Conservation (phyloP, 2,888 invertebrate genomes). For the Aquatica leii region DNA sequence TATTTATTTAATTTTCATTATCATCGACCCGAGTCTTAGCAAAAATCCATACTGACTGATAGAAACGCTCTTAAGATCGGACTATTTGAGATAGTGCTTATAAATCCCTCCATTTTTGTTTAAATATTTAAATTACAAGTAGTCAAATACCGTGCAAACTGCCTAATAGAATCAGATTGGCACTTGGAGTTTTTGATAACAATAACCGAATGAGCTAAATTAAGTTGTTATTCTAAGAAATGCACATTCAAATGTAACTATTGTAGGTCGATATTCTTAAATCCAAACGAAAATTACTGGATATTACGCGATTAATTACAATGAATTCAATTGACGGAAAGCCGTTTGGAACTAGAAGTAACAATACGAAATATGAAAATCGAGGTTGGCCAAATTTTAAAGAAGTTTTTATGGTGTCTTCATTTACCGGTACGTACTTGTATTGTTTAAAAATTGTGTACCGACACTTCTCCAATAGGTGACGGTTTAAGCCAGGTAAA, state of each 20-base stretch:
- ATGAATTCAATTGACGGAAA: conserved; percentile 60
- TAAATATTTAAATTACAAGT: too few species aligned
- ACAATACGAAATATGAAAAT: conserved; percentile 38
- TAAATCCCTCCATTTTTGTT: too few species aligned
- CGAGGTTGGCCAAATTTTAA: conserved; percentile 80
- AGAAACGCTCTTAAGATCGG: too few species aligned
- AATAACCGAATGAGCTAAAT: too few species aligned
- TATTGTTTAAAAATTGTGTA: background rate
- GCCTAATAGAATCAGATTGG: too few species aligned
- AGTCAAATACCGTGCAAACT: too few species aligned
- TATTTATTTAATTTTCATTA: too few species aligned
- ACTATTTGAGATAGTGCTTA: too few species aligned
- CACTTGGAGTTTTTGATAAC: too few species aligned
- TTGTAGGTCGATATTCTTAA: conserved; percentile 74
- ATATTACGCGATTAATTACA: conserved; percentile 74
- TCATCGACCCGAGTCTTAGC: too few species aligned
- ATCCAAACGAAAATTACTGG: conserved; percentile 77
- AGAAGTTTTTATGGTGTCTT: conserved; percentile 92
- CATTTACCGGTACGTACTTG: conserved; percentile 67
- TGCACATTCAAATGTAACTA: conserved; percentile 1
- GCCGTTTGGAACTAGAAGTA: conserved; percentile 46
- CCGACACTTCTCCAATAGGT: conserved; percentile 39
- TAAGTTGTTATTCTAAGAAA: too few species aligned
- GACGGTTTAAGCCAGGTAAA: conserved; percentile 56
- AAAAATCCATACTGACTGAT: too few species aligned